phyloP scores from a whole-genome alignment of 1,140 invertebrate species.

The Chironomus tepperi region DNA sequence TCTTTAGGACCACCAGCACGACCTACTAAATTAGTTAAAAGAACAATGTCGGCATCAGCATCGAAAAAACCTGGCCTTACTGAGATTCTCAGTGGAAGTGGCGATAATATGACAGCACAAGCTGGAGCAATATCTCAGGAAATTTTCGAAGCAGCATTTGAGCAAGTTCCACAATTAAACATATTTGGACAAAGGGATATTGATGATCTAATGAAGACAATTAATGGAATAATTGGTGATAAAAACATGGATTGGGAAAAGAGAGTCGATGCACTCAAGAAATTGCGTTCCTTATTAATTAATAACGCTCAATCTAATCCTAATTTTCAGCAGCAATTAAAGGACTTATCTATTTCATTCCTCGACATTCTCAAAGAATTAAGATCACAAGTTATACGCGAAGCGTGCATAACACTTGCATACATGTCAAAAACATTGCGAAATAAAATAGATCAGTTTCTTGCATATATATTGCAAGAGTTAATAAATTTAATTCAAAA shows the following conservation, averaged over 20 bases:
- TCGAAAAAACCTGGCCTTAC: neutral
- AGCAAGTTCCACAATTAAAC: slow-evolving; percentile 69
- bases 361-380: slow-evolving; percentile 81
- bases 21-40: slow-evolving; percentile 36
- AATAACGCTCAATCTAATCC: slow-evolving; percentile 68
- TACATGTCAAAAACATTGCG: slow-evolving; percentile 78
- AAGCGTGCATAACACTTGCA: slow-evolving; percentile 90
- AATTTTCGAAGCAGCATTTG: slow-evolving; percentile 76
- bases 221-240: slow-evolving; percentile 68
- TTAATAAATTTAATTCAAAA: slow-evolving; percentile 91
- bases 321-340: slow-evolving; percentile 72
- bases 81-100: slow-evolving; percentile 23
- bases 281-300: slow-evolving; percentile 69
- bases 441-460: slow-evolving; percentile 76
- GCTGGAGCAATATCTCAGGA: slow-evolving; percentile 85
- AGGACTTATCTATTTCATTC: slow-evolving; percentile 71
- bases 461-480: slow-evolving; percentile 68
- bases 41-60: slow-evolving; percentile 28
- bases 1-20: slow-evolving; percentile 33
- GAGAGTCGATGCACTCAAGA: slow-evolving; percentile 77
- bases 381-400: slow-evolving; percentile 77
- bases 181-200: slow-evolving; percentile 78
- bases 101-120: slow-evolving; percentile 36
- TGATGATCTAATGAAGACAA: slow-evolving; percentile 69
- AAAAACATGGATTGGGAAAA: slow-evolving; percentile 87